These are phyloP conservation scores for Melanerpes aurifrons DNA, from an alignment of 2,113 vertebrate genomes.

Conservation along the genomic window DNA sequence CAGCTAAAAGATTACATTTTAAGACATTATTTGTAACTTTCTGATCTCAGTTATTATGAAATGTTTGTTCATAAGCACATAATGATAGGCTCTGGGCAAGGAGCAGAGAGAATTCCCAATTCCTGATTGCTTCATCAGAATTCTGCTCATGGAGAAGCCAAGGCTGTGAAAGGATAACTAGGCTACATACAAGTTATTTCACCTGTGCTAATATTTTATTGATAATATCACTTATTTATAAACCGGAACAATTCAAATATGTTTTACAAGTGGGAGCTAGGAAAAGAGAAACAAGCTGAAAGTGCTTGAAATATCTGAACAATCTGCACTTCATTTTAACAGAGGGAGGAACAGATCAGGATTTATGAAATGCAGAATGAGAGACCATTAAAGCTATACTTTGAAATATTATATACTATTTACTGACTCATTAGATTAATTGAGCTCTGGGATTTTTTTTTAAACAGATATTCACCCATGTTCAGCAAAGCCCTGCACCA, in stretches of 20 bases:
- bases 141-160: not conserved
- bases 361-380: not conserved
- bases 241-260: not conserved
- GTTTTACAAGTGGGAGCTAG: not conserved
- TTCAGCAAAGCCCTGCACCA: slow-evolving; percentile 83
- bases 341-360: not conserved
- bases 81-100: not conserved
- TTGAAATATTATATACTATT: not conserved
- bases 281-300: not conserved
- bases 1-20: not conserved
- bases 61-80: slow-evolving; percentile 1
- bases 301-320: not conserved
- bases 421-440: not conserved
- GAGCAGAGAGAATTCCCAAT: not conserved
- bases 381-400: not conserved
- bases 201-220: not conserved
- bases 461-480: slow-evolving; percentile 85
- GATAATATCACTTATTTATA: not conserved
- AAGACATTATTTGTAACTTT: not conserved
- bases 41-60: not conserved
- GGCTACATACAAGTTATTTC: not conserved
- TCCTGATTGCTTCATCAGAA: not conserved
- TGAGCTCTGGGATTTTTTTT: not conserved
- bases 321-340: not conserved
- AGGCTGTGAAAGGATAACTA: not conserved